Conservation (phyloP, 2,888 invertebrate genomes). For the Pristionchus mayeri region DNA sequence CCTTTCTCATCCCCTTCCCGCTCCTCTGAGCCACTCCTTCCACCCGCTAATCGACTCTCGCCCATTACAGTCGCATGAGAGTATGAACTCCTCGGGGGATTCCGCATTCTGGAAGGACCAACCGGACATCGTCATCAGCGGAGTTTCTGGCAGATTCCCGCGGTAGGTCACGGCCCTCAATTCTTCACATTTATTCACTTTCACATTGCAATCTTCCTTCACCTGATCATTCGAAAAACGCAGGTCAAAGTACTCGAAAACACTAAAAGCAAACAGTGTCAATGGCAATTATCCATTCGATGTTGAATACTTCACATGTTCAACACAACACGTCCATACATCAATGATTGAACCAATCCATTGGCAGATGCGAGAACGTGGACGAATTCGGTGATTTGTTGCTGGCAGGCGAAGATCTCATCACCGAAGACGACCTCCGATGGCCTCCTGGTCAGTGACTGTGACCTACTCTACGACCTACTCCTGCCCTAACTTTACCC, state of each 20-base stretch:
- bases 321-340: background rate
- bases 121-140: slow-evolving; percentile 79
- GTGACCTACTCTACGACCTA: background rate
- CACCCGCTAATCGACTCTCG: background rate
- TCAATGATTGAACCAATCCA: background rate
- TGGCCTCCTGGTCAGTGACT: slow-evolving; percentile 83
- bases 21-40: background rate
- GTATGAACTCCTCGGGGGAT: slow-evolving; percentile 66
- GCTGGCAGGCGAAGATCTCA: slow-evolving; percentile 91
- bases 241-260: no score
- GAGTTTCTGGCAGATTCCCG: slow-evolving; percentile 84
- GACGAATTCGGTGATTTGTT: slow-evolving; percentile 93
- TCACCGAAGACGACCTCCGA: slow-evolving; percentile 91
- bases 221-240: background rate
- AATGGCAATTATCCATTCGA: no score
- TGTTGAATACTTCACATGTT: no score
- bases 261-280: no score
- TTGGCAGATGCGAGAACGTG: slow-evolving; percentile 85
- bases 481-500: background rate
- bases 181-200: background rate
- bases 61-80: slow-evolving; percentile 67
- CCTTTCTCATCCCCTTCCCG: slow-evolving; percentile 16
- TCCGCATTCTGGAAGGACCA: slow-evolving; percentile 74
- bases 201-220: background rate
- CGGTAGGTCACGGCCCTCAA: slow-evolving; percentile 76